Evolutionary conservation across 2,888 invertebrate species (phyloP).

Genomic region (Scaptodrosophila latifasciaeformis): DNA sequence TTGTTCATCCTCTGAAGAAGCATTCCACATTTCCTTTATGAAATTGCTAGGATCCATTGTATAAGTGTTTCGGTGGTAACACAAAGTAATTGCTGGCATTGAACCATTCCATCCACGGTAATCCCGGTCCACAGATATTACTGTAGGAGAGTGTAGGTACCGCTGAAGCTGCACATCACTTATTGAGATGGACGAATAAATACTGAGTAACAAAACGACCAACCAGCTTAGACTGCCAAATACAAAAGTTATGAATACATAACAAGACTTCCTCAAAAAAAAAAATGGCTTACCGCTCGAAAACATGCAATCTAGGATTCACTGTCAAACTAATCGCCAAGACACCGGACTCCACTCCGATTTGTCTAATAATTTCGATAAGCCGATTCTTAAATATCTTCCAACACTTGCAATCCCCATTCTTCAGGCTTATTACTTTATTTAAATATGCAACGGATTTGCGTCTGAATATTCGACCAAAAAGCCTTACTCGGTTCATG

Average conservation of each 20-base stretch:
- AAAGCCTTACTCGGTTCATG: too few relatives aligned
- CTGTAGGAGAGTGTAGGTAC: constrained; percentile 69
- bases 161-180: constrained; percentile 62
- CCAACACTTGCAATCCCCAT: too few relatives aligned
- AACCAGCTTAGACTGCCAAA: constrained; percentile 62
- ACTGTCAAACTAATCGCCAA: constrained; percentile 59
- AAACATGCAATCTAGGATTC: constrained; percentile 50
- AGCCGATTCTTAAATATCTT: background rate
- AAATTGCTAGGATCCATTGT: constrained; percentile 65
- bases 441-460: background rate
- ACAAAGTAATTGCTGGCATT: constrained; percentile 72
- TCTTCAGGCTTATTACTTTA: background rate
- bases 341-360: constrained; percentile 62
- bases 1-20: constrained; percentile 72
- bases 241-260: too few relatives aligned
- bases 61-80: constrained; percentile 72
- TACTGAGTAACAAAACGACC: constrained; percentile 45
- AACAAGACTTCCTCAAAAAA: too few relatives aligned
- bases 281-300: constrained; percentile 50
- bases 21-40: constrained; percentile 73
- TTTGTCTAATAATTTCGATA: constrained; percentile 39
- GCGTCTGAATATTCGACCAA: background rate
- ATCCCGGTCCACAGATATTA: constrained; percentile 72
- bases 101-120: constrained; percentile 73
- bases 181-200: constrained; percentile 51